These are phyloP conservation scores for Scolopax rusticola DNA, from an alignment of 2,797 vertebrate genomes.

Conservation along the genomic window DNA sequence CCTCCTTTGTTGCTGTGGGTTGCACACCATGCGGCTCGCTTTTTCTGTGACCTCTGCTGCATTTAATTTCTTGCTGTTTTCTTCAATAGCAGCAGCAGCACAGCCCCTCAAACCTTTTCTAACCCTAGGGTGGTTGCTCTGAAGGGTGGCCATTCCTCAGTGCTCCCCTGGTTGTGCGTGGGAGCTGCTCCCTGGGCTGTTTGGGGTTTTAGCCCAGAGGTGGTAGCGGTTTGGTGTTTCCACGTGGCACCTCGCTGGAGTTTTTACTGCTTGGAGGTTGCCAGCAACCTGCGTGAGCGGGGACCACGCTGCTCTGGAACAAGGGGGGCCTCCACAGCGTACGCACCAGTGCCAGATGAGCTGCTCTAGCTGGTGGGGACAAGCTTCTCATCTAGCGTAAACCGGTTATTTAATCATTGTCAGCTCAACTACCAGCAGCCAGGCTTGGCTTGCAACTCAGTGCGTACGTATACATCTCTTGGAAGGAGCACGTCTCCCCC, in stretches of 20 bases:
- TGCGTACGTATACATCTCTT: fast-evolving
- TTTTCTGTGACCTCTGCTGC: background rate
- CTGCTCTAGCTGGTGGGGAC: background rate
- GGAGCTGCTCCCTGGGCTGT: background rate
- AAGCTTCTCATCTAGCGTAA: background rate
- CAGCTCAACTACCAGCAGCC: background rate
- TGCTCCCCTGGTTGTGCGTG: fast-evolving
- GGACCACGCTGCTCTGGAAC: background rate
- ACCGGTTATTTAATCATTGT: background rate
- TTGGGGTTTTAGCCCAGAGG: background rate
- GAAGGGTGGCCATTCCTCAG: fast-evolving
- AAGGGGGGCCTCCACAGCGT: background rate
- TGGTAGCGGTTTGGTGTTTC: background rate
- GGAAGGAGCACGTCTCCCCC: fast-evolving
- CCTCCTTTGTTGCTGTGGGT: background rate
- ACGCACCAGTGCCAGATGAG: background rate
- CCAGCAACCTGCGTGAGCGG: background rate
- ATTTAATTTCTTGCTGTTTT: background rate
- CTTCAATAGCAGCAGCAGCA: background rate
- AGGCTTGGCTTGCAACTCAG: background rate
- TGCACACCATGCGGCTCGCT: fast-evolving
- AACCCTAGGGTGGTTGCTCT: background rate
- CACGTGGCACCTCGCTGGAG: background rate
- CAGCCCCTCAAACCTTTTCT: background rate
- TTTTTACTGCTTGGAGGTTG: background rate